A percentile compares a stretch with the other conserved stretches of the same genome.
phyloP scores from a whole-genome alignment of 2,113 vertebrate species.

The Manacus vitellinus region DNA sequence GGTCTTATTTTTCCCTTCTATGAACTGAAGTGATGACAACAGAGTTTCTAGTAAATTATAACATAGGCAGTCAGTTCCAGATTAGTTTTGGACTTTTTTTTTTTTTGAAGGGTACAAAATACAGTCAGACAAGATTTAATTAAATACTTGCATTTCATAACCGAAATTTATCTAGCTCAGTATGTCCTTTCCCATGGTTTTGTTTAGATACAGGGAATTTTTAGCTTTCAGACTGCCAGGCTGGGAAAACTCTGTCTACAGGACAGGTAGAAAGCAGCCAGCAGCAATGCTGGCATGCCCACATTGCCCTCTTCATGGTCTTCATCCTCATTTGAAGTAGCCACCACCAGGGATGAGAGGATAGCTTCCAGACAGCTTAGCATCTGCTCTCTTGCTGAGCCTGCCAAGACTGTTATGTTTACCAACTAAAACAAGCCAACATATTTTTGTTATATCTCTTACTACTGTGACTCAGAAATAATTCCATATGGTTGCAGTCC shows the following conservation, averaged over 20 bases:
- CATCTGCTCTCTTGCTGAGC: neutral
- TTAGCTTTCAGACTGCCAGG: neutral
- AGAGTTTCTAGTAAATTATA: slow-evolving; percentile 62
- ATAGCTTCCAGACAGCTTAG: neutral
- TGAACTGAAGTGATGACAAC: slow-evolving; percentile 65
- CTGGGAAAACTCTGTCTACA: neutral
- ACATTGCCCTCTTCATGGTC: neutral
- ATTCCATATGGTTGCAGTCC: slow-evolving; percentile 41
- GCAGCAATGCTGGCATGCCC: neutral
- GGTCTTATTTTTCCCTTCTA: slow-evolving; percentile 48
- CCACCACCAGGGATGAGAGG: neutral
- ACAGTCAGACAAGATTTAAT: slow-evolving; percentile 53
- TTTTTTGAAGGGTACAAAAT: neutral
- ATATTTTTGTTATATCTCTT: slow-evolving; percentile 36
- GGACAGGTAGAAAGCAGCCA: slow-evolving; percentile 3
- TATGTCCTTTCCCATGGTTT: slow-evolving; percentile 33
- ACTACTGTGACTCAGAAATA: slow-evolving; percentile 36
- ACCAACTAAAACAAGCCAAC: slow-evolving; percentile 23
- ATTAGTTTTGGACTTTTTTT: slow-evolving; percentile 11
- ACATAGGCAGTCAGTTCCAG: slow-evolving; percentile 31
- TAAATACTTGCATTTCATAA: slow-evolving; percentile 61
- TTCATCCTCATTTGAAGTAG: neutral
- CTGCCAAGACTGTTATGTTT: slow-evolving; percentile 16
- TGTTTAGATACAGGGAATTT: neutral
- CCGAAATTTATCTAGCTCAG: slow-evolving; percentile 39